Evolutionary conservation across 2,888 invertebrate genomes (phyloP).

Genomic region (Ennomos quercinarius): DNA sequence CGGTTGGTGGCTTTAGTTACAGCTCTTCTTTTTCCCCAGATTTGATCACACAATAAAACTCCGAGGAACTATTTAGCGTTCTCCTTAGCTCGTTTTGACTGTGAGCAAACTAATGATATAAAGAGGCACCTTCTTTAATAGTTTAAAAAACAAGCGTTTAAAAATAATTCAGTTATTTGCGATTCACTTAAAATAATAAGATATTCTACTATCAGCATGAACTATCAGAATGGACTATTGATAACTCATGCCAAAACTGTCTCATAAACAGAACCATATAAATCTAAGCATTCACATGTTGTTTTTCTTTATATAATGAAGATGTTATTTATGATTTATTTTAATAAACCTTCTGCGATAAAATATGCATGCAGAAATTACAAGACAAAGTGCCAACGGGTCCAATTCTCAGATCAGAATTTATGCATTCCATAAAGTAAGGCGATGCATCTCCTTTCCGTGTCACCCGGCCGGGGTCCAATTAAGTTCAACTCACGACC

Average conservation of each 20-base stretch:
- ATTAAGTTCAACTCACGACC: conserved; percentile 85
- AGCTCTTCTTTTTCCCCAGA: no score
- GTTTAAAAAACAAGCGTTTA: no score
- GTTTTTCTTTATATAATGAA: conserved; percentile 9
- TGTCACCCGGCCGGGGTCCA: conserved; percentile 82
- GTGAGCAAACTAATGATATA: no score
- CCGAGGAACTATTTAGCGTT: no score
- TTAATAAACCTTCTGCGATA: conserved; percentile 43
- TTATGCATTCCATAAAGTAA: conserved; percentile 78
- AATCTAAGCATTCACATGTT: not conserved
- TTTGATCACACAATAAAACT: no score
- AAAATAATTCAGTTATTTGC: no score
- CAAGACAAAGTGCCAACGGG: conserved; percentile 69
- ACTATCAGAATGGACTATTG: not conserved
- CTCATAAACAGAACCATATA: conserved; percentile 2
- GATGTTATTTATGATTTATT: conserved; percentile 41
- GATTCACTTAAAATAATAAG: no score
- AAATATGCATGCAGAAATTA: conserved; percentile 54
- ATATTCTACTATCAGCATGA: no score
- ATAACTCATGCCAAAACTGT: conserved; percentile 8
- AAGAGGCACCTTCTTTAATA: no score
- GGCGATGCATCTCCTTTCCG: conserved; percentile 82
- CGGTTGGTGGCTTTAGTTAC: no score
- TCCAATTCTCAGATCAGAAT: conserved; percentile 71
- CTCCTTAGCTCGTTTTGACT: no score